A percentile compares a stretch with the other conserved stretches of the same genome.
Conservation (phyloP, 2,113 vertebrate genomes). For the Nycticorax nycticorax region DNA sequence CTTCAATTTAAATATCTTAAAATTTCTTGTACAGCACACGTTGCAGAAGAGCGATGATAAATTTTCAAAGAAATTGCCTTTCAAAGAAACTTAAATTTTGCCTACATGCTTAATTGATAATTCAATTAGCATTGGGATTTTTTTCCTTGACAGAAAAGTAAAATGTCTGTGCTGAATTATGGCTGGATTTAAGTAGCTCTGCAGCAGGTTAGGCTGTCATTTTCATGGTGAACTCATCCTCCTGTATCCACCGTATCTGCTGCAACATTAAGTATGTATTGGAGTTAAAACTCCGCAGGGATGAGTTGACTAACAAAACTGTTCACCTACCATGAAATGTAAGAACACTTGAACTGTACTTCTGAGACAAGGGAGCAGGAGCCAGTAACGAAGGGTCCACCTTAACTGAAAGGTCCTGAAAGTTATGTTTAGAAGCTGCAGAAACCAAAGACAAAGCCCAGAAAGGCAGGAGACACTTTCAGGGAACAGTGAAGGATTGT, state of each 20-base stretch:
- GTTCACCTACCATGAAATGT: background rate
- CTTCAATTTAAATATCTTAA: background rate
- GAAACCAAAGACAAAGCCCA: background rate
- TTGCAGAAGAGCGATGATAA: background rate
- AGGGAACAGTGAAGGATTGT: background rate
- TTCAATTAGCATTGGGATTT: background rate
- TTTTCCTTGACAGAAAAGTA: background rate
- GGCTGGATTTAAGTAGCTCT: background rate
- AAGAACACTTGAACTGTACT: background rate
- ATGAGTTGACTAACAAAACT: background rate
- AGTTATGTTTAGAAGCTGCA: background rate
- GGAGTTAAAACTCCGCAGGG: background rate
- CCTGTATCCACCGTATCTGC: background rate
- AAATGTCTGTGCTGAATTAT: background rate
- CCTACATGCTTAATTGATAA: background rate
- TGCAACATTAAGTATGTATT: background rate
- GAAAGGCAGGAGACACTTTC: background rate
- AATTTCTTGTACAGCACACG: background rate
- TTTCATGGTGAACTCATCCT: background rate
- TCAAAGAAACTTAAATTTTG: background rate
- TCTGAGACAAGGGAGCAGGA: background rate
- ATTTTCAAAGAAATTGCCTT: background rate
- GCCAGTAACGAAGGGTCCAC: background rate
- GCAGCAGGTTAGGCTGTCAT: background rate
- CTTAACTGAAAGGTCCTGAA: background rate